Conservation (phyloP, 2,888 invertebrate species). For the Epinotia ramella region DNA sequence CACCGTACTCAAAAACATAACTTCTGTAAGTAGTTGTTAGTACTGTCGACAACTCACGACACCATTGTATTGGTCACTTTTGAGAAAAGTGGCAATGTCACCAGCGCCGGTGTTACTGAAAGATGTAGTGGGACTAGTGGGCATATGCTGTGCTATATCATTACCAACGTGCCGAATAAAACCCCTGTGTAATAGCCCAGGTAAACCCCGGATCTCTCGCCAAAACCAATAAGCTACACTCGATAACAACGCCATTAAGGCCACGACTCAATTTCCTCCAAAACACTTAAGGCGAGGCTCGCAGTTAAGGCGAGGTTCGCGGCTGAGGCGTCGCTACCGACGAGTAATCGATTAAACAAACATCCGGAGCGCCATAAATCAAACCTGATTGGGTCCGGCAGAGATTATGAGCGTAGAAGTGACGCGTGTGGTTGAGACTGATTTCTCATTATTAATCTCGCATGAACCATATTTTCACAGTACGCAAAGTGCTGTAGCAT, state of each 20-base stretch:
- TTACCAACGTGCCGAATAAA: background rate
- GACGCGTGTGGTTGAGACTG: background rate
- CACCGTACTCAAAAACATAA: no score
- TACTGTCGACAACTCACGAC: no score
- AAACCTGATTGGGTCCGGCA: slow-evolving; percentile 71
- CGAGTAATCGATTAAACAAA: slow-evolving; percentile 82
- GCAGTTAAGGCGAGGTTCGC: slow-evolving; percentile 48
- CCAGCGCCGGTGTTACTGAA: no score
- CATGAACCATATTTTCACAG: background rate
- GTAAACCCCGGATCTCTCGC: background rate
- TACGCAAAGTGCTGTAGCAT: no score
- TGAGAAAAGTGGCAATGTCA: no score
- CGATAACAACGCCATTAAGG: slow-evolving; percentile 28
- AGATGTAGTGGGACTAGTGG: no score
- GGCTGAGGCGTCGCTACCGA: slow-evolving; percentile 63
- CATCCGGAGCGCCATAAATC: slow-evolving; percentile 81
- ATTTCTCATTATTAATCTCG: background rate
- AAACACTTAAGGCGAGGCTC: slow-evolving; percentile 31
- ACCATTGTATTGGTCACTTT: no score
- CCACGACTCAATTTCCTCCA: slow-evolving; percentile 40
- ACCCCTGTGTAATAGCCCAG: background rate
- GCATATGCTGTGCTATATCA: background rate
- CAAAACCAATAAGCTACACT: slow-evolving; percentile 31
- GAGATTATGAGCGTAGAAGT: slow-evolving; percentile 52
- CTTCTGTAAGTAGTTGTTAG: no score